A percentile compares a stretch with the other conserved stretches of the same genome.
phyloP scores from a whole-genome alignment of 2,888 invertebrate genomes.

The Chaetoderma sp. region DNA sequence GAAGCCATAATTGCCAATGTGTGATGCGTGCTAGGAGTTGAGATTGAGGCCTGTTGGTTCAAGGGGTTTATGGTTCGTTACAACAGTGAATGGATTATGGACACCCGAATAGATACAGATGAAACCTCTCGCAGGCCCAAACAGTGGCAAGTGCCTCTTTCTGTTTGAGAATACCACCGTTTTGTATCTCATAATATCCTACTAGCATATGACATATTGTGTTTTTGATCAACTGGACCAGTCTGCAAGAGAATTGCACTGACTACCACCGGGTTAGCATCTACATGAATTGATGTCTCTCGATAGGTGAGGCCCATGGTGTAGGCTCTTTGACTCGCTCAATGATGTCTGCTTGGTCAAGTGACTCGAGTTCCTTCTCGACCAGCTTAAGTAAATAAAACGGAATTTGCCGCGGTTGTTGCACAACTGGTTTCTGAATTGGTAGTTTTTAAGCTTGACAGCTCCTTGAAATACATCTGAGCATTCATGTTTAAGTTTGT shows the following conservation, averaged over 20 bases:
- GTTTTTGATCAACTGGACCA: background rate
- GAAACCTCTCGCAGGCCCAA: conserved; percentile 27
- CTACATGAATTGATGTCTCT: background rate
- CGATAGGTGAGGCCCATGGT: too few species aligned
- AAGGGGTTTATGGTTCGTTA: conserved; percentile 31
- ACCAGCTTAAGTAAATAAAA: too few species aligned
- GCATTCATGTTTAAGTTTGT: too few species aligned
- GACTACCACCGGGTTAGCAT: conserved; percentile 27
- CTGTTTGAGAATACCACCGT: conserved; percentile 19
- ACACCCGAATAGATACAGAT: conserved; percentile 19
- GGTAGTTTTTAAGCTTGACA: too few species aligned
- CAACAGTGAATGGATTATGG: conserved; percentile 18
- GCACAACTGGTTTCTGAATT: too few species aligned
- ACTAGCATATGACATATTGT: conserved; percentile 13
- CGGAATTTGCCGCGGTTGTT: too few species aligned
- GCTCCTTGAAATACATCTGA: too few species aligned
- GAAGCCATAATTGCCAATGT: conserved; percentile 15
- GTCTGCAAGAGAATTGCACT: conserved; percentile 1
- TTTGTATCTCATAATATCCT: conserved; percentile 16
- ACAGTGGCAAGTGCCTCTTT: conserved; percentile 16
- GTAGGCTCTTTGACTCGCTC: too few species aligned
- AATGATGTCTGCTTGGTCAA: too few species aligned
- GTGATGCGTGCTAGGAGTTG: conserved; percentile 21
- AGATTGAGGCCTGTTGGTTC: conserved; percentile 6
- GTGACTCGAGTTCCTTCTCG: too few species aligned